phyloP scores from a whole-genome alignment of 2,113 vertebrate species.

The Rhagologus leucostigma region DNA sequence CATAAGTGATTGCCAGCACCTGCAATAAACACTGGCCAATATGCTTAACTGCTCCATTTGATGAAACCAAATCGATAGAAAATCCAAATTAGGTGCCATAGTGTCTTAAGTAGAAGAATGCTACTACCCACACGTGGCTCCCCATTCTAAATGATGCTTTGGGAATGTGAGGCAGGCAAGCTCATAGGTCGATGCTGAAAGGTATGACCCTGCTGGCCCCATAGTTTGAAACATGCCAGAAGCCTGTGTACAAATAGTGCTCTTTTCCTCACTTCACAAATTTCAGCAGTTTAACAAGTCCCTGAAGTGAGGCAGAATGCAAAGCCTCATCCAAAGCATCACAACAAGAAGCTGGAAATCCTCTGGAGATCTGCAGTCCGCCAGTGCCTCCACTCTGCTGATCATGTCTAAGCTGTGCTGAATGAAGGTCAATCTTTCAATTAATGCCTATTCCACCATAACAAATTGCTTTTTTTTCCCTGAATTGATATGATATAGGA shows the following conservation, averaged over 20 bases:
- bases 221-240: slow-evolving; percentile 63
- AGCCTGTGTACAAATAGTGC: slow-evolving; percentile 4
- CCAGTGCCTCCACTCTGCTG: slow-evolving; percentile 16
- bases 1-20: neutral
- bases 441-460: neutral
- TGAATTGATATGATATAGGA: slow-evolving; percentile 24
- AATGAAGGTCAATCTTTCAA: slow-evolving; percentile 57
- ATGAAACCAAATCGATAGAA: neutral
- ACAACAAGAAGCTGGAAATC: neutral
- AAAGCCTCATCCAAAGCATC: neutral
- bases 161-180: slow-evolving; percentile 20
- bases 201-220: slow-evolving; percentile 45
- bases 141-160: slow-evolving; percentile 12
- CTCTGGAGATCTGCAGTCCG: slow-evolving; percentile 30
- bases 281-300: slow-evolving; percentile 60
- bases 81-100: slow-evolving; percentile 55
- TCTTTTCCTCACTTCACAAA: slow-evolving; percentile 32
- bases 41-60: neutral
- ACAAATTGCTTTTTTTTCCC: neutral
- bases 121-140: neutral
- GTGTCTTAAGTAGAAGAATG: neutral
- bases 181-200: slow-evolving; percentile 17
- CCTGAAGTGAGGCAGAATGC: slow-evolving; percentile 37
- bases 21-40: neutral
- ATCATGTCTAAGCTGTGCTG: slow-evolving; percentile 19